A percentile compares a stretch with the other conserved stretches of the same genome.
phyloP scores from a whole-genome alignment of 92 coral and sea anemone genomes.

The Phenganax stokvisi region DNA sequence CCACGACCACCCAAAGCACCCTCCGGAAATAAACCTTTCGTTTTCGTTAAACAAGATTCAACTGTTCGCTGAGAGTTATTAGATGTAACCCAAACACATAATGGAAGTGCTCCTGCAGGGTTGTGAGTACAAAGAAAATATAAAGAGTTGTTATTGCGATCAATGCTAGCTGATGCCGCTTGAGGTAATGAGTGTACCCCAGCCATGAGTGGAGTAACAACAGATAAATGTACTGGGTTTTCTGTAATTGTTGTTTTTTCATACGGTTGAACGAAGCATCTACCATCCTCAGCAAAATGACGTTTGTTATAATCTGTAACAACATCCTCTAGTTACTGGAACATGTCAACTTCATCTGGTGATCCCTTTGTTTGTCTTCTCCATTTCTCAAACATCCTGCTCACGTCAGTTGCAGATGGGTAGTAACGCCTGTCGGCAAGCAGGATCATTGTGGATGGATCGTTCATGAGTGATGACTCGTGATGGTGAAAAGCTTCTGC shows the following conservation, averaged over 20 bases:
- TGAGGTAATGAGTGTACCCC: conserved; percentile 48
- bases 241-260: not conserved
- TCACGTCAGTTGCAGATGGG: conserved; percentile 46
- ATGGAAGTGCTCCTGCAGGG: conserved; percentile 51
- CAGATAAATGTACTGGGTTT: conserved; percentile 40
- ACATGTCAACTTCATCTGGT: conserved; percentile 50
- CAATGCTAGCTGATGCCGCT: conserved; percentile 57
- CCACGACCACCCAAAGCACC: conserved; percentile 55
- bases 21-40: conserved; percentile 37
- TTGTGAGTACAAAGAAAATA: conserved; percentile 53
- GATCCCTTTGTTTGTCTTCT: conserved; percentile 45
- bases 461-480: conserved; percentile 24
- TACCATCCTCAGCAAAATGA: conserved; percentile 35
- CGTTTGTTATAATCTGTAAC: not conserved
- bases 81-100: conserved; percentile 50
- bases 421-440: conserved; percentile 41
- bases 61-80: conserved; percentile 39
- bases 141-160: conserved; percentile 53
- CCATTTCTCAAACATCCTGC: conserved; percentile 49
- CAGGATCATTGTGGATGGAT: conserved; percentile 13
- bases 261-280: conserved; percentile 41
- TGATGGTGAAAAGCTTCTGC: conserved; percentile 36
- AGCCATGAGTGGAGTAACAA: conserved; percentile 58
- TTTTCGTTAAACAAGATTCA: conserved; percentile 10
- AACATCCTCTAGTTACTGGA: conserved; percentile 30